phyloP scores from a whole-genome alignment of 2,113 vertebrate species.

The Petrocephalus microphthalmus region DNA sequence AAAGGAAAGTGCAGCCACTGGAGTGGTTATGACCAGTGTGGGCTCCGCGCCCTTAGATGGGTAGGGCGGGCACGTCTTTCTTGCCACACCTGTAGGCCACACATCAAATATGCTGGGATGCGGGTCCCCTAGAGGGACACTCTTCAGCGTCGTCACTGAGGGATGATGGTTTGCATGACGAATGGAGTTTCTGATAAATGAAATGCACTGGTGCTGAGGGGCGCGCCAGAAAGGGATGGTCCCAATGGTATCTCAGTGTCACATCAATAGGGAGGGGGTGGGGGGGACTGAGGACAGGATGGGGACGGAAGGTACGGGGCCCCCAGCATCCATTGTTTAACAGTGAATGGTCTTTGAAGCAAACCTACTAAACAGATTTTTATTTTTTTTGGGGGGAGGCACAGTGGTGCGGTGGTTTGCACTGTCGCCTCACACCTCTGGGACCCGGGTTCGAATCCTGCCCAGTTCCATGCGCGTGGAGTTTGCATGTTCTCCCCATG shows the following conservation, averaged over 20 bases:
- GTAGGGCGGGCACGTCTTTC: neutral
- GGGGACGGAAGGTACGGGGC: neutral
- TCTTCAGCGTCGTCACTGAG: neutral
- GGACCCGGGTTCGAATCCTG: too few relatives aligned
- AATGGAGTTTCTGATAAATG: neutral
- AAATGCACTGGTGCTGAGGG: neutral
- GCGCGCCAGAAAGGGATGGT: neutral
- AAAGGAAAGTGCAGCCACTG: neutral
- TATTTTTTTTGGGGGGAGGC: too few relatives aligned
- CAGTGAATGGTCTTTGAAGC: too few relatives aligned
- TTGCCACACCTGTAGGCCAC: neutral
- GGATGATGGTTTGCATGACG: neutral
- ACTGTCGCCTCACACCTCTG: too few relatives aligned
- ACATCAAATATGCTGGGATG: neutral
- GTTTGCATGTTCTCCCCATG: too few relatives aligned
- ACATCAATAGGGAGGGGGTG: neutral
- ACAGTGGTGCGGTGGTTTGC: too few relatives aligned
- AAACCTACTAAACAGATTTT: too few relatives aligned
- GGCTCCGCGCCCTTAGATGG: neutral
- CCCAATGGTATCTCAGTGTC: neutral
- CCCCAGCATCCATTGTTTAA: too few relatives aligned
- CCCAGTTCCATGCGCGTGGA: too few relatives aligned
- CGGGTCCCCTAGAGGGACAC: neutral
- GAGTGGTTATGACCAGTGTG: neutral
- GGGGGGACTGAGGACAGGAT: neutral